These are phyloP conservation scores for Leucopsar rothschildi DNA, from an alignment of 2,113 vertebrate genomes.

Conservation along the genomic window DNA sequence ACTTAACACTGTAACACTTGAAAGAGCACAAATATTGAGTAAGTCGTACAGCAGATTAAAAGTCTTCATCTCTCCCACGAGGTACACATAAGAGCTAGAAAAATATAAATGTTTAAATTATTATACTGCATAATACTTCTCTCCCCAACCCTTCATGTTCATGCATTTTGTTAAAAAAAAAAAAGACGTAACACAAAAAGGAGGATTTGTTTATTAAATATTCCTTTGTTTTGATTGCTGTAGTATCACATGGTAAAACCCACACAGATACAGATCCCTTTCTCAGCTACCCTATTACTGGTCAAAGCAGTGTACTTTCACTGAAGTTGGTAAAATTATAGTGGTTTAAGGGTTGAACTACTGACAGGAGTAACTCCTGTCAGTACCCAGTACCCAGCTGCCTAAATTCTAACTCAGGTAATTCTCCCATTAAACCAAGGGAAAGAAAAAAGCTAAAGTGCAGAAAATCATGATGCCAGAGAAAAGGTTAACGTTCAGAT, in stretches of 20 bases:
- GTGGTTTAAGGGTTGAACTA: neutral
- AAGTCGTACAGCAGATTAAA: neutral
- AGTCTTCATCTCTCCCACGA: neutral
- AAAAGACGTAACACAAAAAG: neutral
- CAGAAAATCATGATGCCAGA: neutral
- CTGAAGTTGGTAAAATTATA: neutral
- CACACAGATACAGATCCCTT: neutral
- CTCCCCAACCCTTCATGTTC: neutral
- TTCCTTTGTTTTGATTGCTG: neutral
- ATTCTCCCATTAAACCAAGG: neutral
- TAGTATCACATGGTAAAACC: neutral
- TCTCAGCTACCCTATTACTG: neutral
- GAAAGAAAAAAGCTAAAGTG: neutral
- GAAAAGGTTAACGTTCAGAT: neutral
- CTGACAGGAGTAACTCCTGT: neutral
- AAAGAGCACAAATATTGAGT: neutral
- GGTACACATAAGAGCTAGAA: neutral
- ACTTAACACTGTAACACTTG: neutral
- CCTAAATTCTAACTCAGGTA: neutral
- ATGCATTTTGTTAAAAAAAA: neutral
- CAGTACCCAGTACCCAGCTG: neutral
- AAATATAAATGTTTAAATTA: neutral
- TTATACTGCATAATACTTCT: neutral
- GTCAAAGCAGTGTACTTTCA: neutral
- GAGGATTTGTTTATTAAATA: neutral